phyloP scores from a whole-genome alignment of 2,888 invertebrate genomes.

The Trilocha varians region DNA sequence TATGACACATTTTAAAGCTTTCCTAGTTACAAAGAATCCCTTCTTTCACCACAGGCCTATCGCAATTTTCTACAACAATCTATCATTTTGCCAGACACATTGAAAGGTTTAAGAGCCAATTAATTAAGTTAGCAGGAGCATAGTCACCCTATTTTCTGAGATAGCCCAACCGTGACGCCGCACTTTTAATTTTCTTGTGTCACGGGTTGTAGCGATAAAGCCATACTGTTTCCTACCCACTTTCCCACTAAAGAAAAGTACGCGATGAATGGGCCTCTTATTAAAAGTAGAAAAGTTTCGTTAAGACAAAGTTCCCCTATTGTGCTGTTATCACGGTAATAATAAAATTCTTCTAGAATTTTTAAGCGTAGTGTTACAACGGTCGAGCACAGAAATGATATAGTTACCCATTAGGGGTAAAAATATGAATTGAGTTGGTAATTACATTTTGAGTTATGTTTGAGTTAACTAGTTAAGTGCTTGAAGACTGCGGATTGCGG shows the following conservation, averaged over 20 bases:
- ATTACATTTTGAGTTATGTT: too few relatives aligned
- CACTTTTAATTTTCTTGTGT: conserved; percentile 70
- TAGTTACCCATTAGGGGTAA: too few relatives aligned
- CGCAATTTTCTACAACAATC: not conserved
- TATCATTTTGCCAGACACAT: conserved; percentile 10
- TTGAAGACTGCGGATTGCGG: too few relatives aligned
- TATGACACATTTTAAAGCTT: too few relatives aligned
- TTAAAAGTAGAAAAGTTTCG: conserved; percentile 62
- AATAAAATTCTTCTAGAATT: conserved; percentile 26
- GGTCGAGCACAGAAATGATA: not conserved
- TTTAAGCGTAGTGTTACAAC: conserved; percentile 8
- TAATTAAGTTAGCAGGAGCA: conserved; percentile 59
- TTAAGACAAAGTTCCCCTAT: conserved; percentile 47
- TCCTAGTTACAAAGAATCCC: too few relatives aligned
- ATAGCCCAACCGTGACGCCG: conserved; percentile 55
- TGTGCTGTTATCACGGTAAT: conserved; percentile 34
- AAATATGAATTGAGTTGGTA: too few relatives aligned
- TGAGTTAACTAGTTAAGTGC: too few relatives aligned
- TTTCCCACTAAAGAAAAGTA: conserved; percentile 48
- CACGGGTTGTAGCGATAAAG: conserved; percentile 62
- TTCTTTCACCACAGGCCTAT: too few relatives aligned
- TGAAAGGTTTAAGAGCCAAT: conserved; percentile 40
- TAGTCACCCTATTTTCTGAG: conserved; percentile 60
- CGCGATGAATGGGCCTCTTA: conserved; percentile 62
- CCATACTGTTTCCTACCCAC: conserved; percentile 35